phyloP scores from a whole-genome alignment of 2,113 vertebrate species.

The Zosterops lateralis region DNA sequence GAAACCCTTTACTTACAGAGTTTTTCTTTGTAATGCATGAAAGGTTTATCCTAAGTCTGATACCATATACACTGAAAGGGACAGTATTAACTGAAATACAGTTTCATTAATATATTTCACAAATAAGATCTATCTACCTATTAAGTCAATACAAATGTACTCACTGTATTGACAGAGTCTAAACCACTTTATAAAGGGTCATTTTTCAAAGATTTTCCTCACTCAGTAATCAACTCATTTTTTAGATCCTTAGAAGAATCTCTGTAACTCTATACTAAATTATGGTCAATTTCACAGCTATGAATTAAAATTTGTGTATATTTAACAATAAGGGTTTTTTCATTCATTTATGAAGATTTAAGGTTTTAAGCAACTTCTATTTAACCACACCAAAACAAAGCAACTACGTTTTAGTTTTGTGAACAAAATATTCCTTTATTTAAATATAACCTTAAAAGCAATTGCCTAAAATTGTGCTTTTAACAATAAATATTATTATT shows the following conservation, averaged over 20 bases:
- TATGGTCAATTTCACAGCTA: neutral
- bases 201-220: neutral
- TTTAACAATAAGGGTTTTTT: neutral
- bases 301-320: neutral
- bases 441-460: neutral
- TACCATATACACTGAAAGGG: neutral
- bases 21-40: neutral
- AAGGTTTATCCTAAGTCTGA: neutral
- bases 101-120: neutral
- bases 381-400: neutral
- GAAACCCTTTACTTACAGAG: neutral
- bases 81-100: neutral
- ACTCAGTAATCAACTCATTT: neutral
- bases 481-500: neutral
- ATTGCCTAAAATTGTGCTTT: neutral
- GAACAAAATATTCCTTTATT: neutral
- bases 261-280: neutral
- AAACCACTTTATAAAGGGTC: neutral
- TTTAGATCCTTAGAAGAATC: neutral
- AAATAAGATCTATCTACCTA: neutral
- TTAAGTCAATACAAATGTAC: neutral
- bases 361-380: neutral
- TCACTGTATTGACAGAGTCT: neutral
- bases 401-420: neutral
- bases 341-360: neutral